Evolutionary conservation across 2,888 invertebrate genomes (phyloP).

Genomic region (Drosophila rubida): DNA sequence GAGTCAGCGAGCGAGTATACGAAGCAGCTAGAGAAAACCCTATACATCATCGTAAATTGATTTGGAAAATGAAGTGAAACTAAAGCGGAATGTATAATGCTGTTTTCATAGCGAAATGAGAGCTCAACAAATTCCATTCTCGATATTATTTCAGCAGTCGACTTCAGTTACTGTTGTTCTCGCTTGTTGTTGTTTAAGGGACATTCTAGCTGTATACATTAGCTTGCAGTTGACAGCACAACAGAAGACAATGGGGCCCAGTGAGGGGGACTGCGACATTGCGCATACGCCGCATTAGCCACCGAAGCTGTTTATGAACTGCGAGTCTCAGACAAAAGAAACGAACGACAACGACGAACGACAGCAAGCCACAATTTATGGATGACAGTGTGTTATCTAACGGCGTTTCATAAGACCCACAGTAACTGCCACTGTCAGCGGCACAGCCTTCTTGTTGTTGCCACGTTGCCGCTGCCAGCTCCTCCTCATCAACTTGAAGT

Average conservation of each 20-base stretch:
- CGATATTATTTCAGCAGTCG: not conserved
- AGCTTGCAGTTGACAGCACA: constrained; percentile 28
- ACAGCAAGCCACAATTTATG: constrained; percentile 64
- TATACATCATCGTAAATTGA: not conserved
- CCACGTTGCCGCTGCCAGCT: constrained; percentile 1
- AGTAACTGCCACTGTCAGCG: not conserved
- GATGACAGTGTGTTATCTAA: constrained; percentile 63
- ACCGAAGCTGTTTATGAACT: constrained; percentile 49
- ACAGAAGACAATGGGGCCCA: constrained; percentile 35
- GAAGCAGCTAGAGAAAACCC: not conserved
- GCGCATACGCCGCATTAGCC: constrained; percentile 64
- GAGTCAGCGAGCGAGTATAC: too few species aligned
- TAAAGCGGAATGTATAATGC: not conserved
- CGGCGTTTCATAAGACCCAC: constrained; percentile 40
- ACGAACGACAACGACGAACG: constrained; percentile 10
- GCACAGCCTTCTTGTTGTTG: not conserved
- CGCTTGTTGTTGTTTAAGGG: not conserved
- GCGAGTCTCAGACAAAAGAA: constrained; percentile 23
- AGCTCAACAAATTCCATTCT: not conserved
- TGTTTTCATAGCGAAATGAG: too few species aligned
- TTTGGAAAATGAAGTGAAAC: not conserved
- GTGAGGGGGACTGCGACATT: constrained; percentile 30
- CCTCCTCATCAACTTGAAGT: constrained; percentile 4
- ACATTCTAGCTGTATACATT: constrained; percentile 10
- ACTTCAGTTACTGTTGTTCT: not conserved